Evolutionary conservation across 2,888 invertebrate genomes (phyloP), one percentile per base, ranked within the genome.

Genomic region (Idaea biselata): DNA sequence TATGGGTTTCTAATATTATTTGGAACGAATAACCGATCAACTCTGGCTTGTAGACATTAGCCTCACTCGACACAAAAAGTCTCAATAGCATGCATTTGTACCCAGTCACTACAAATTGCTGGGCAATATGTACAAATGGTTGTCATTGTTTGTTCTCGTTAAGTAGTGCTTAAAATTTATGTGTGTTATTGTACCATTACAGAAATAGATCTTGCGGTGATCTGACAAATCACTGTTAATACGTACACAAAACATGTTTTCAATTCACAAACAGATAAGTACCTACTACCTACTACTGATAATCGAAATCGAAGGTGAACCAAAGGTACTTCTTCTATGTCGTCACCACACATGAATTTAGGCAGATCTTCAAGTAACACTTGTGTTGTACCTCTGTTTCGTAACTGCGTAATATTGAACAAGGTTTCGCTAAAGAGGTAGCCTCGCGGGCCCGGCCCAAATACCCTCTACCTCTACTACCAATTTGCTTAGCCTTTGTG

Each of bases 331-430:
- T 79, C 75, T 72, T 73, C 76, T 80, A 88, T 90, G 88, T 82
- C 84, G 86, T 91, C 91, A 91, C 89, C 87, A 81, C 74, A 84
- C 75, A 83, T 77, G 73, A 80, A 83, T 86, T 84, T 76, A 79
- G 82, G 78, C 71, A 75, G 75, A 78, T 73, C 78, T 68, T 76
- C 73, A 76, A 70, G 74, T 71, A 71, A 68, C 65, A 67, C 67
- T 70, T 60, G 62, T 71, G 68, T 69, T 68, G 69, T 74, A 75
- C 72, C 68, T 70, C 64, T 71, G 69, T 81, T 80, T 78, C 76
- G 73, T 74, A 83, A 83, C 75, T 77, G 74, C 80, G 81, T 71
- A 79, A 73, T 73, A 67, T 63, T 70, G 64, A 67, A 67, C 68
- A 71, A 64, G 63, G 55, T 57, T 63, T 60, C 60, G 55, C 58